These are phyloP conservation scores for Brachycybe producta DNA, from an alignment of 2,888 invertebrate genomes.

Conservation along the genomic window DNA sequence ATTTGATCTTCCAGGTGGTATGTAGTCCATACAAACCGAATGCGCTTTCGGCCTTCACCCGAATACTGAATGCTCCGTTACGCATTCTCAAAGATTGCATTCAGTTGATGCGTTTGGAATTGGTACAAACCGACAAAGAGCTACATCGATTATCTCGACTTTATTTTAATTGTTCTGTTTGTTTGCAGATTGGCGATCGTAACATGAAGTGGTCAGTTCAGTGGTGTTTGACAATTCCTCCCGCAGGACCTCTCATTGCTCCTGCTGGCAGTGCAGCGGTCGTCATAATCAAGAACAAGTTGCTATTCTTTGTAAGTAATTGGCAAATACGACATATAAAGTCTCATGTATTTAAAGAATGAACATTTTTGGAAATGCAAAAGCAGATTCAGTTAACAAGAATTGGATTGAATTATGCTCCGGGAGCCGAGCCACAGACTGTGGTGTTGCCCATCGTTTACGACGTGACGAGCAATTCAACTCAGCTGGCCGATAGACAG, in stretches of 20 bases:
- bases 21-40: constrained; percentile 84
- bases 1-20: constrained; percentile 50
- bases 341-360: background rate
- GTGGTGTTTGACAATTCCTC: constrained; percentile 84
- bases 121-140: constrained; percentile 30
- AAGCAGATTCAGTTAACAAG: constrained; percentile 58
- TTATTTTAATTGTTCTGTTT: background rate
- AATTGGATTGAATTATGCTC: constrained; percentile 40
- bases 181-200: constrained; percentile 30
- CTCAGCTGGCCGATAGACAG: constrained; percentile 65
- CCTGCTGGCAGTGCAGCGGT: constrained; percentile 83
- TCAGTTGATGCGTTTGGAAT: constrained; percentile 64
- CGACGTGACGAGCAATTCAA: constrained; percentile 71
- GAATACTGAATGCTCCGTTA: constrained; percentile 67
- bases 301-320: constrained; percentile 66
- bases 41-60: constrained; percentile 70
- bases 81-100: constrained; percentile 84
- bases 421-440: constrained; percentile 50
- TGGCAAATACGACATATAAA: background rate
- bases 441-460: constrained; percentile 80
- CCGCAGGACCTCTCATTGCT: constrained; percentile 68
- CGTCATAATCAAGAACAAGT: constrained; percentile 69
- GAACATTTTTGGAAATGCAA: background rate
- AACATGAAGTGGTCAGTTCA: constrained; percentile 77
- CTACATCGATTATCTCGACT: background rate